Evolutionary conservation across 2,113 vertebrate genomes (phyloP).

Genomic region (Plectropomus leopardus): DNA sequence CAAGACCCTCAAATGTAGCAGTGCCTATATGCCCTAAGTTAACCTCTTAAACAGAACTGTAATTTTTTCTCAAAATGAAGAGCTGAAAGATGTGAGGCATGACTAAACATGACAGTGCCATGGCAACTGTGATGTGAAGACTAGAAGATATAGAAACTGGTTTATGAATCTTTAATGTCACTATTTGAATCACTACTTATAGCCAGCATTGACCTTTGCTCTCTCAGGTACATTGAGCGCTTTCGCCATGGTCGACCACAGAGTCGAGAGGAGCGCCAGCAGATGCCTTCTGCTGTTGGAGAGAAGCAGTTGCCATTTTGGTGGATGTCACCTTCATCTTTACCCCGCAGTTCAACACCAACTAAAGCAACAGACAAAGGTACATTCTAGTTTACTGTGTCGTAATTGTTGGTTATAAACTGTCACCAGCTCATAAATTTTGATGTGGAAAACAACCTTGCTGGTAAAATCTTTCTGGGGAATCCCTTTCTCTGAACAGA

Average conservation of each 20-base stretch:
- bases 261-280: slow-evolving; percentile 86
- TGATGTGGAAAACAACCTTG: neutral
- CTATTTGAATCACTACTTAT: neutral
- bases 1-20: neutral
- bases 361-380: slow-evolving; percentile 58
- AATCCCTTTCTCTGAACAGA: slow-evolving; percentile 25
- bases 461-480: neutral
- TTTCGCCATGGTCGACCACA: slow-evolving; percentile 89
- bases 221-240: slow-evolving; percentile 87
- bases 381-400: slow-evolving; percentile 13
- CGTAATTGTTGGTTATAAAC: neutral
- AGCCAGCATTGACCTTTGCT: slow-evolving; percentile 4
- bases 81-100: neutral
- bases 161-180: neutral
- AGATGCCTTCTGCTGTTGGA: slow-evolving; percentile 32
- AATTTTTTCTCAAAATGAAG: neutral
- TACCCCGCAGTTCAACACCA: slow-evolving; percentile 68
- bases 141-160: neutral
- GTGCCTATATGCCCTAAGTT: neutral
- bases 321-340: slow-evolving; percentile 84
- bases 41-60: neutral
- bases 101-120: neutral
- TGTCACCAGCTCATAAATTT: neutral
- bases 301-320: slow-evolving; percentile 83
- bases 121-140: neutral